A percentile compares a stretch with the other conserved stretches of the same genome.
These are phyloP conservation scores for Pocillopora meandrina DNA, from an alignment of 92 coral and sea anemone species.

Conservation along the genomic window DNA sequence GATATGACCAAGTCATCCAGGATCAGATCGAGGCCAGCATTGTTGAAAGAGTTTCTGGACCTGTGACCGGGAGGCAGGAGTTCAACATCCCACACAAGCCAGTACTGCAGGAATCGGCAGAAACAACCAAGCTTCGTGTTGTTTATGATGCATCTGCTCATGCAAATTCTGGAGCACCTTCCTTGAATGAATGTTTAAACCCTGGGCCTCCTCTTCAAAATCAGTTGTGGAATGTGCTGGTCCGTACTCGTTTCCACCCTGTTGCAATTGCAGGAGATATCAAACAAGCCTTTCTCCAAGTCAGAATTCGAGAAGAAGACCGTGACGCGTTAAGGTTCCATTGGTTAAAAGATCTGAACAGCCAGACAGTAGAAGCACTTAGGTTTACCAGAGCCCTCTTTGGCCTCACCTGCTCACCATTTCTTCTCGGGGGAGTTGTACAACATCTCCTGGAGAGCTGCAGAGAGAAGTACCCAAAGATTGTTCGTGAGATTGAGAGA, in stretches of 20 bases:
- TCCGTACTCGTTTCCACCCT: conserved; percentile 9
- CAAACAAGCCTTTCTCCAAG: conserved; percentile 37
- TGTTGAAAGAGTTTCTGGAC: neutral
- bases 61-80: neutral
- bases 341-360: conserved; percentile 17
- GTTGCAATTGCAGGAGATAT: conserved; percentile 27
- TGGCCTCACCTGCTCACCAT: conserved; percentile 21
- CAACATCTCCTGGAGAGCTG: conserved; percentile 14
- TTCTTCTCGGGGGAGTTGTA: conserved; percentile 35
- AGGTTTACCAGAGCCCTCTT: conserved; percentile 30
- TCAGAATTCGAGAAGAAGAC: conserved; percentile 17
- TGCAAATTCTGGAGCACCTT: neutral
- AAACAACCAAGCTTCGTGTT: conserved; percentile 27
- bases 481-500: conserved; percentile 23
- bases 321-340: conserved; percentile 15
- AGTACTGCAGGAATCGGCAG: conserved; percentile 11
- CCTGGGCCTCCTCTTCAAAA: conserved; percentile 21
- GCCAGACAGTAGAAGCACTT: conserved; percentile 5
- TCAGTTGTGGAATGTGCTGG: conserved; percentile 6
- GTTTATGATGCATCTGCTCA: conserved; percentile 27
- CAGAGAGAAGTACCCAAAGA: conserved; percentile 5
- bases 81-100: conserved; percentile 24
- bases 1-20: neutral
- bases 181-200: conserved; percentile 27
- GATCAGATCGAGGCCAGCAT: neutral